Evolutionary conservation across 2,888 invertebrate genomes (phyloP).

Genomic region (Sialis lutaria): DNA sequence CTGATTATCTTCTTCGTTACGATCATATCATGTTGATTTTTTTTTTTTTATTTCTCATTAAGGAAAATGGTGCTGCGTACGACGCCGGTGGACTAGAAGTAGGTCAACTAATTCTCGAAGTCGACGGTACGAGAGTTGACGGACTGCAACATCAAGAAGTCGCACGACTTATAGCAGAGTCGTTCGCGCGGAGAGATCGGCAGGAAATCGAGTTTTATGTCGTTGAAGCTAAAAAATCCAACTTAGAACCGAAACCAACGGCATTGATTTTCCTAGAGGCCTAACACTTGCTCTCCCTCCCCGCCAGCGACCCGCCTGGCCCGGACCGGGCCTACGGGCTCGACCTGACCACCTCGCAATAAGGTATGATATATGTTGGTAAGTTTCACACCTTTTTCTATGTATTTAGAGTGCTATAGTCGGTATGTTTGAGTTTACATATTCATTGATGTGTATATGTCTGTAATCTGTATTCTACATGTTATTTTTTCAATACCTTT

Average conservation of each 20-base stretch:
- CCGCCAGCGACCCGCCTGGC: slow-evolving; percentile 60
- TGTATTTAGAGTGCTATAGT: no score
- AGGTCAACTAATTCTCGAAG: slow-evolving; percentile 85
- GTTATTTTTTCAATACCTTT: no score
- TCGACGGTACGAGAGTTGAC: slow-evolving; percentile 54
- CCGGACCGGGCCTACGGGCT: slow-evolving; percentile 27
- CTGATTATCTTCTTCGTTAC: no score
- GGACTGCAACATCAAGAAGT: slow-evolving; percentile 81
- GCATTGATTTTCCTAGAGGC: slow-evolving; percentile 81
- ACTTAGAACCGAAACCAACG: slow-evolving; percentile 80
- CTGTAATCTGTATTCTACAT: no score
- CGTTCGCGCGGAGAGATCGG: slow-evolving; percentile 77
- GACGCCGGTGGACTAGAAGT: slow-evolving; percentile 86
- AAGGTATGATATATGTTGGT: no score
- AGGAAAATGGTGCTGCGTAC: slow-evolving; percentile 91
- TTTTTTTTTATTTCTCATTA: slow-evolving; percentile 14
- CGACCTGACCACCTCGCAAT: slow-evolving; percentile 6
- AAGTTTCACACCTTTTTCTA: no score
- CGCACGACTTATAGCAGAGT: slow-evolving; percentile 81
- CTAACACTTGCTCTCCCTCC: slow-evolving; percentile 81
- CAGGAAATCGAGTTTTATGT: slow-evolving; percentile 87
- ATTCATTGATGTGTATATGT: no score
- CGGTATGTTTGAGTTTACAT: no score
- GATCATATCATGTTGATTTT: no score
- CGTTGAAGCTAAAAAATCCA: slow-evolving; percentile 81